phyloP scores from a whole-genome alignment of 2,888 invertebrate genomes.

The Phyllotreta cruciferae region DNA sequence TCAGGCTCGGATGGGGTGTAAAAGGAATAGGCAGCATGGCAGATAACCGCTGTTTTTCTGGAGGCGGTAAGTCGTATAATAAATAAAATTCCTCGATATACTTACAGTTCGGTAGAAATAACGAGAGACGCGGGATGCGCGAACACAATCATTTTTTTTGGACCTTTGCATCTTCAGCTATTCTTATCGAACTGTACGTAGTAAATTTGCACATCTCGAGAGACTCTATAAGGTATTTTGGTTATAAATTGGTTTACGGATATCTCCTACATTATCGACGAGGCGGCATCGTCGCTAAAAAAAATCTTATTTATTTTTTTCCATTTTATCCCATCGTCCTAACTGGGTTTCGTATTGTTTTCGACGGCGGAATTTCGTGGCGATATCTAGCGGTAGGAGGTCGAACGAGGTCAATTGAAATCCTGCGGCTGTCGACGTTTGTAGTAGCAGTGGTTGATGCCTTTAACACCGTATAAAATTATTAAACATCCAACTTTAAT shows the following conservation, averaged over 20 bases:
- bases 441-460: no score
- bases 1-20: slow-evolving; percentile 68
- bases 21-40: slow-evolving; percentile 75
- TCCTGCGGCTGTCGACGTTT: slow-evolving; percentile 22
- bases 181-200: no score
- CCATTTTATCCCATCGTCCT: slow-evolving; percentile 11
- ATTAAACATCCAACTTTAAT: no score
- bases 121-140: not conserved
- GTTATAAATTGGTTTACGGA: no score
- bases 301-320: not conserved
- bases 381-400: slow-evolving; percentile 45
- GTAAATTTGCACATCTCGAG: no score
- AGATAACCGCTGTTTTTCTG: slow-evolving; percentile 82
- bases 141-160: not conserved
- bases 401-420: slow-evolving; percentile 38
- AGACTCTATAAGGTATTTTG: no score
- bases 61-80: slow-evolving; percentile 68
- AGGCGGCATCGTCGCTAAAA: slow-evolving; percentile 13
- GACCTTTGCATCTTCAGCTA: no score
- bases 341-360: slow-evolving; percentile 25
- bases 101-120: not conserved
- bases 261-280: not conserved
- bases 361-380: slow-evolving; percentile 34
- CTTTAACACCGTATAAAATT: not conserved
- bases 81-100: no score